Base-by-base conservation (phyloP, 2,797 vertebrate genomes). In the Spizella passerina region DNA sequence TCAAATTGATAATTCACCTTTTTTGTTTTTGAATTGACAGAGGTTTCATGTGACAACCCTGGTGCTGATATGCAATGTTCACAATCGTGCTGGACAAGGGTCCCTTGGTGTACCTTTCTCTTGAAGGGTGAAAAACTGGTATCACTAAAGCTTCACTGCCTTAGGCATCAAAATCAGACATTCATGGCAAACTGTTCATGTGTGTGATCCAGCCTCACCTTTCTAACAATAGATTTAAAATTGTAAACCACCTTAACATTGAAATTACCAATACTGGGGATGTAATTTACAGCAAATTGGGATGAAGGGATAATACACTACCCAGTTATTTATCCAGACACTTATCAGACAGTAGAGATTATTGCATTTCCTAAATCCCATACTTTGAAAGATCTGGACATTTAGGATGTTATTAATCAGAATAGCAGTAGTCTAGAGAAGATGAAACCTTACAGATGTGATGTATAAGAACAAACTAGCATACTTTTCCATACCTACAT, bases 21-120 rank as follows among this genome's bases (percentile, higher is more conserved):
- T 44, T 60, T 72, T 53, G 6, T 14, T 82, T 76, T 43, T 27
- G 23, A 32, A 24, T 34, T 76, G 36, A 20, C 16, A 72, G 23
- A 53, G 17, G 7, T 57, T 82, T 72, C 22, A 11, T 4, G 4
- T 36, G 22, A 21, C 13, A 59, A 0, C 32, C 63, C 47, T 20
- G 19, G 18, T 27, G 38, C 10, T 9, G 6, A 22, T 34, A 16
- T 3, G 5, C 2, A 68, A 19, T 24, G 12, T 53, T 80, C n/a
- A 46, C 22, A 24, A 3, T 41, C 0, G 1, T 21, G 23, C 32
- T 59, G 52, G 26, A 59, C 22, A 76, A 55, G 43, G 3, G 8
- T 61, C 12, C 32, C 19, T 38, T 24, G 20, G 1, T 0, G 0
- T 22, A 34, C 10, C 9, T 80, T 52, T 65, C 24, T 39, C 43